A percentile compares a stretch with the other conserved stretches of the same genome.
Conservation (phyloP, 1,140 invertebrate genomes). For the Phymorhynchus buccinoides region DNA sequence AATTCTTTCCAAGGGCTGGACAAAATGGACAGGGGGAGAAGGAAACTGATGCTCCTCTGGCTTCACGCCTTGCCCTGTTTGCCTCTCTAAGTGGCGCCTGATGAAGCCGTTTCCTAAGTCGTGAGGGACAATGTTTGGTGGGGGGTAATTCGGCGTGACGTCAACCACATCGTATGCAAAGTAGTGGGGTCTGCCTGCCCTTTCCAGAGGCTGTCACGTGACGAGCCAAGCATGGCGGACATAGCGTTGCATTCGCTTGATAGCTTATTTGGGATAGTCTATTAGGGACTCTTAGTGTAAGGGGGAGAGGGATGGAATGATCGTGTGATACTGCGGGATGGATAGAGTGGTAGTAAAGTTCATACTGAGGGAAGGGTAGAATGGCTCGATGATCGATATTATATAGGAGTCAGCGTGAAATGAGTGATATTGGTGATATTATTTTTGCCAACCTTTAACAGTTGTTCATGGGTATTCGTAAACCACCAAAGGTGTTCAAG, state of each 20-base stretch:
- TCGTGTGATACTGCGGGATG: too few relatives aligned
- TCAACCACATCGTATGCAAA: neutral
- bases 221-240: neutral
- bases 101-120: constrained; percentile 42
- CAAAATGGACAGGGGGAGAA: neutral
- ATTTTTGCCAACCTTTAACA: too few relatives aligned
- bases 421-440: too few relatives aligned
- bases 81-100: constrained; percentile 33
- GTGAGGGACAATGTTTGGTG: constrained; percentile 31
- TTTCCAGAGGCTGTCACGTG: neutral
- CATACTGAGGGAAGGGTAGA: too few relatives aligned
- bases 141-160: constrained; percentile 33
- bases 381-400: too few relatives aligned
- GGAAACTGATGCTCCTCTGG: neutral
- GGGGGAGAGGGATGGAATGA: too few relatives aligned
- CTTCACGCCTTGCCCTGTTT: constrained; percentile 32
- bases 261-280: too few relatives aligned
- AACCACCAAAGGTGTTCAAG: too few relatives aligned
- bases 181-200: neutral
- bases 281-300: too few relatives aligned
- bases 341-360: too few relatives aligned
- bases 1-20: neutral
- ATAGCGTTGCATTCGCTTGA: neutral
- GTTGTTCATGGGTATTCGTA: too few relatives aligned
- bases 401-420: too few relatives aligned